Base-by-base conservation (phyloP, 2,797 vertebrate genomes). In the Lerista edwardsae region DNA sequence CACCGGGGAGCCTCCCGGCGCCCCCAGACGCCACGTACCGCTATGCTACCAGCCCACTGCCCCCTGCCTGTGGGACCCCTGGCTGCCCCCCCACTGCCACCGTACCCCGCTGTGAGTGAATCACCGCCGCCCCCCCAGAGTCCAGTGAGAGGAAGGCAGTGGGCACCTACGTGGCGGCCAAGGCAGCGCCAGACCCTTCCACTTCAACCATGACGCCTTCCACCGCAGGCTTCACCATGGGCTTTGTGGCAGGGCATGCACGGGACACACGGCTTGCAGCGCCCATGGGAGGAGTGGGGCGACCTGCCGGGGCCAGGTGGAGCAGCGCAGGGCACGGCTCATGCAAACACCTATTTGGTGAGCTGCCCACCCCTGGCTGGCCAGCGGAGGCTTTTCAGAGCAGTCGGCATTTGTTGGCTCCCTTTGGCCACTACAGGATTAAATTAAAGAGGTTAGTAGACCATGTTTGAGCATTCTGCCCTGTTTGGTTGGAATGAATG, bases 161-260 rank as follows among this genome's bases (percentile, higher is more conserved):
- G n/a, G 83, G 92, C 87, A 75, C 93, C 29, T 96, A 86, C 57
- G 90, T 88, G 4, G 67, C 41, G 3, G 47, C 87, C 59, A 29
- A 82, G 3, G 47, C 87, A 51, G n/a, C 83, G 78, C 29, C 74
- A 96, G 21, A 47, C 93, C 79, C 65, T 94, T 95, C 94, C 96
- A 92, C 93, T 97, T 97, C 89, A 96, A 94, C 93, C 97, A 97
- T 91, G 89, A 90, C 15, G 94, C 93, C 51, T 98, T 98, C 94
- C 95, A 93, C 59, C 93, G 95, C 83, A 97, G 97, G 87, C 96
- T 98, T 67, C 96, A 94, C 2, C 97, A 98, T n/a, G n/a, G n/a
- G n/a, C n/a, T n/a, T n/a, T n/a, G 83, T 55, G 59, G 39, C 55
- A 29, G 21, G 6, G 74, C 2, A n/a, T 15, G 2, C 19, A 1